Conservation (phyloP, 64 coral and sea anemone species). For the Montipora sp. region DNA sequence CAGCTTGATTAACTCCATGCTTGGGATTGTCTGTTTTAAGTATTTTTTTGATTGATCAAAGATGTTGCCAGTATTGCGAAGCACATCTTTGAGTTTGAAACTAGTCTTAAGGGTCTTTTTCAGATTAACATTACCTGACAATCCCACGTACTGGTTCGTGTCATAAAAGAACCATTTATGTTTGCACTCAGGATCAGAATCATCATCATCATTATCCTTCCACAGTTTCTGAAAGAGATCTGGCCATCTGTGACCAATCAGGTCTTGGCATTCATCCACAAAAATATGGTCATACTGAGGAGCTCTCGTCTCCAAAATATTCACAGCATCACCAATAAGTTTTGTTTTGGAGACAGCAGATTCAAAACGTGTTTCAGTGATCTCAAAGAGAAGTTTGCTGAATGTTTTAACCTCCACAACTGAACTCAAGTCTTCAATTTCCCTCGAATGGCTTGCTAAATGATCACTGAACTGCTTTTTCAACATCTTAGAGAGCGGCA, state of each 20-base stretch:
- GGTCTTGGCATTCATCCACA: slow-evolving; percentile 77
- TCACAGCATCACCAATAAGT: neutral
- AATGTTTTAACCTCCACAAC: slow-evolving; percentile 49
- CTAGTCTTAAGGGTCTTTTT: neutral
- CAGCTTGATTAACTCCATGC: slow-evolving; percentile 24
- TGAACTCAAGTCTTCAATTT: too few species aligned
- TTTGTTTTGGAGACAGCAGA: neutral
- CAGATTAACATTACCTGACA: neutral
- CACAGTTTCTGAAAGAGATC: slow-evolving; percentile 34
- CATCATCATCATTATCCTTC: neutral
- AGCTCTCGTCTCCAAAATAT: neutral
- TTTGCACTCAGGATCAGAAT: neutral
- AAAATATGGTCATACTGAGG: slow-evolving; percentile 72
- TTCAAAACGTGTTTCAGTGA: neutral
- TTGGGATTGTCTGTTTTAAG: neutral
- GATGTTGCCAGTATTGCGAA: slow-evolving; percentile 67
- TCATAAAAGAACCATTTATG: slow-evolving; percentile 81
- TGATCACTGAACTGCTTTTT: neutral
- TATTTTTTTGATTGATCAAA: slow-evolving; percentile 57
- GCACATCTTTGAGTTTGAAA: slow-evolving; percentile 6
- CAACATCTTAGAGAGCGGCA: slow-evolving; percentile 18
- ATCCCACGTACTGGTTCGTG: slow-evolving; percentile 70
- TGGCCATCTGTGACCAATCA: slow-evolving; percentile 58
- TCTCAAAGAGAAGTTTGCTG: slow-evolving; percentile 17
- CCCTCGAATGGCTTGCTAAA: too few species aligned